A percentile compares a stretch with the other conserved stretches of the same genome.
Evolutionary conservation across 2,888 invertebrate species (phyloP).

Genomic region (Lithosia quadra): DNA sequence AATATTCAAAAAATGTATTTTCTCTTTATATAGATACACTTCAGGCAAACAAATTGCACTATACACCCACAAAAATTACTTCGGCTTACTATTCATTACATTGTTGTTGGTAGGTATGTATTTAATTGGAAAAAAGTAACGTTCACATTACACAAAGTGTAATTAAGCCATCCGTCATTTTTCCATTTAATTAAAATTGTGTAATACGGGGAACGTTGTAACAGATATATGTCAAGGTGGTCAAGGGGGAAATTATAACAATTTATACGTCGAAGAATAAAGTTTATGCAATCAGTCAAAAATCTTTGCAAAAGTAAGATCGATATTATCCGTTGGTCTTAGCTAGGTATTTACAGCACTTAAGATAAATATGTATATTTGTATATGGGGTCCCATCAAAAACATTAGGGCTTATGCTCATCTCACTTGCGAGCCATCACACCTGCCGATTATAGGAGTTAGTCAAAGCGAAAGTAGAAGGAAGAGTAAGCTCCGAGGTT

Average conservation of each 20-base stretch:
- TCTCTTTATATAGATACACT: no score
- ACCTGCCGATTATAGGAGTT: no score
- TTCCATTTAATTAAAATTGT: conserved; percentile 9
- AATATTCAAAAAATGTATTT: no score
- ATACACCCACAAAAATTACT: conserved; percentile 3
- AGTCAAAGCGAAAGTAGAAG: no score
- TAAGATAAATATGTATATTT: background rate
- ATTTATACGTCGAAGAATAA: background rate
- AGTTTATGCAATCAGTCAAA: background rate
- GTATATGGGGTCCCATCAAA: no score
- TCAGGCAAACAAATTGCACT: background rate
- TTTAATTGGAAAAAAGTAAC: conserved; percentile 6
- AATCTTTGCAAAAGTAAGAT: background rate
- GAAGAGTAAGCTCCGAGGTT: no score
- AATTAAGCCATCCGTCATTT: conserved; percentile 7
- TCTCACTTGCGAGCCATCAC: no score
- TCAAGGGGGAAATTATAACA: conserved; percentile 7
- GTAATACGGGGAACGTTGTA: background rate
- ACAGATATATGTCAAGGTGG: background rate
- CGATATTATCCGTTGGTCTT: background rate
- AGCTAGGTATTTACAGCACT: background rate
- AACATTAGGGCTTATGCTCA: no score
- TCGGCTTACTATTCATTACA: background rate
- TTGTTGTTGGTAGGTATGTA: background rate
- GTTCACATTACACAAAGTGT: background rate